These are phyloP conservation scores for Talpa occidentalis DNA, from an alignment of 2,113 vertebrate genomes.

Conservation along the genomic window DNA sequence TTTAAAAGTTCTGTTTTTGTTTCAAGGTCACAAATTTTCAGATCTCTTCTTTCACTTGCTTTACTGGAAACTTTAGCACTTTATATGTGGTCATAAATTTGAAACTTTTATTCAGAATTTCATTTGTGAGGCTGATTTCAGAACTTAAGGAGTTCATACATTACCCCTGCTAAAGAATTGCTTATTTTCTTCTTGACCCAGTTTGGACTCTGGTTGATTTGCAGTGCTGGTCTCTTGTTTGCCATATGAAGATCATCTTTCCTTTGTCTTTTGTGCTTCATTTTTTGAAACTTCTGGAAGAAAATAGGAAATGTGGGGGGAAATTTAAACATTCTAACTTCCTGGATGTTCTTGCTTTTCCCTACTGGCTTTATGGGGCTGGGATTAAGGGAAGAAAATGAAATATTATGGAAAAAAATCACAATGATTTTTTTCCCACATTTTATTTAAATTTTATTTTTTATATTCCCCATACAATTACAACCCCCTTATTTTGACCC, in stretches of 20 bases:
- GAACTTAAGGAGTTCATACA: background rate
- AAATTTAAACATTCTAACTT: background rate
- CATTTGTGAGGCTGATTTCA: background rate
- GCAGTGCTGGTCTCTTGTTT: background rate
- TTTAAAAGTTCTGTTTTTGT: background rate
- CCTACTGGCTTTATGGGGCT: background rate
- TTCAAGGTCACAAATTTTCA: background rate
- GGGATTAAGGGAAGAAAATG: background rate
- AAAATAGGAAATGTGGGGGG: background rate
- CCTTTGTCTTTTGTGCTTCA: background rate
- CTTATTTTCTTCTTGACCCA: background rate
- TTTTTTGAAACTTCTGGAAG: background rate
- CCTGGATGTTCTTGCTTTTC: background rate
- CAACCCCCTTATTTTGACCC: no score
- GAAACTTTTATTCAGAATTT: background rate
- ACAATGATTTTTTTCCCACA: background rate
- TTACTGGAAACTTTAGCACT: background rate
- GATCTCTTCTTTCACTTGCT: background rate
- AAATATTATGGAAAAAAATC: background rate
- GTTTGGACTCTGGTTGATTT: background rate
- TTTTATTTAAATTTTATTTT: no score
- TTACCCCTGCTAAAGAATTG: background rate
- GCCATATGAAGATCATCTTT: background rate
- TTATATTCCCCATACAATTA: no score
- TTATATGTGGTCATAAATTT: background rate